phyloP scores from a whole-genome alignment of 2,113 vertebrate species.

The Rhinopomastus cyanomelas region DNA sequence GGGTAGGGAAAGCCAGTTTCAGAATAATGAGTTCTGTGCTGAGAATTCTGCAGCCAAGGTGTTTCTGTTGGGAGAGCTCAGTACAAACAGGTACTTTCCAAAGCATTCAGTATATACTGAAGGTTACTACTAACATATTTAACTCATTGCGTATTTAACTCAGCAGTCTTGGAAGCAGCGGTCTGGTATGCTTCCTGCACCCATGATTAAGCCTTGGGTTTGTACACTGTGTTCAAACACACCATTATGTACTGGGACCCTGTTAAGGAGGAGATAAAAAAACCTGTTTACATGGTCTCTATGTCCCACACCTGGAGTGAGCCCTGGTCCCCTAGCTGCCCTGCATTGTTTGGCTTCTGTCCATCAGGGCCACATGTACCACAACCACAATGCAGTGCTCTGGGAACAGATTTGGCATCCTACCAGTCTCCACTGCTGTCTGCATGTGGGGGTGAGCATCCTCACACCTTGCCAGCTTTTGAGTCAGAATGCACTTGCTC shows the following conservation, averaged over 20 bases:
- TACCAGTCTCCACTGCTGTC: background rate
- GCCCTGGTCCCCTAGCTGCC: background rate
- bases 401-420: background rate
- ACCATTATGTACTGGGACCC: background rate
- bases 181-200: background rate
- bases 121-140: slow-evolving; percentile 61
- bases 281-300: background rate
- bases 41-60: background rate
- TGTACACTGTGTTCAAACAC: background rate
- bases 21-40: background rate
- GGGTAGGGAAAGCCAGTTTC: slow-evolving; percentile 4
- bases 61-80: background rate
- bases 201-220: background rate
- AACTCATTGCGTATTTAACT: background rate
- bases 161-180: background rate
- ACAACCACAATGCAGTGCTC: background rate
- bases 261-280: background rate
- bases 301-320: background rate
- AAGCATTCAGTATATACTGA: slow-evolving; percentile 19
- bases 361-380: background rate
- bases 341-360: background rate
- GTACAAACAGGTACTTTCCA: slow-evolving; percentile 24
- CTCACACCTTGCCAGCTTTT: accelerated
- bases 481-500: background rate
- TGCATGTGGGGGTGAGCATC: background rate